Base-by-base conservation (phyloP, 2,888 invertebrate genomes). In the Ormyrus pomaceus region DNA sequence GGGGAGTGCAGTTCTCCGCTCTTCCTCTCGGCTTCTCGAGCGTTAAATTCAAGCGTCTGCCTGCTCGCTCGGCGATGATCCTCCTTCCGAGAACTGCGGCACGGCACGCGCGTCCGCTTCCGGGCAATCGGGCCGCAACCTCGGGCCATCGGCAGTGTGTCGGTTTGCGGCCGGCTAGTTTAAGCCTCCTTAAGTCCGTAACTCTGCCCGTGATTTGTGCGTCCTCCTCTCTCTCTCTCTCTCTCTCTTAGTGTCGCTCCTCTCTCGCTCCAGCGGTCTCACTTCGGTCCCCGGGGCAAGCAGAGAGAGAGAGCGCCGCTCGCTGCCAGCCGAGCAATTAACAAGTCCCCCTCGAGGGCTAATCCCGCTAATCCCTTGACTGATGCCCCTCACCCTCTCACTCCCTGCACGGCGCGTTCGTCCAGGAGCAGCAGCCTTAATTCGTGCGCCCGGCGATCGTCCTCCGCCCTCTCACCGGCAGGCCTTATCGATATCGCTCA, bases 341-440 rank as follows among this genome's bases (percentile, higher is more conserved):
- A 90, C 90, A 88, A 90, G 89, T 90, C 88, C 88, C 90, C 89
- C 88, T 88, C 88, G 87, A 88, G 87, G 87, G 87, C 89, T 90
- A 89, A 90, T 90, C 90, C 90, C 84, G 86, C 89, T 90, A 90
- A 90, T 90, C 89, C 90, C 89, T 89, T 90, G 90, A 90, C 90
- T 89, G 90, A 90, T 90, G 89, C 89, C 87, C 86, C 86, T 85
- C 82, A 82, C 78, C 83, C 72, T 55, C 76, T 70, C 65, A 45
- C 75, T 56, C 19, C 1, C 62, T 62, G 34, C 48, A 19, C 53
- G 51, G 34, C 64, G 11, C 50, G 6, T 59, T 9, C 58, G 46
- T 53, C 10, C 34, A 34, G 34, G 34, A 34, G 34, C 34, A 34
- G 53, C 65, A 64, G 11, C 53, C 51, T 46, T 77, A 56, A 70